Percentiles rank a stretch among this genome's conserved stretches.
Conservation (phyloP, 2,888 invertebrate species). For the Ectemnius lituratus region DNA sequence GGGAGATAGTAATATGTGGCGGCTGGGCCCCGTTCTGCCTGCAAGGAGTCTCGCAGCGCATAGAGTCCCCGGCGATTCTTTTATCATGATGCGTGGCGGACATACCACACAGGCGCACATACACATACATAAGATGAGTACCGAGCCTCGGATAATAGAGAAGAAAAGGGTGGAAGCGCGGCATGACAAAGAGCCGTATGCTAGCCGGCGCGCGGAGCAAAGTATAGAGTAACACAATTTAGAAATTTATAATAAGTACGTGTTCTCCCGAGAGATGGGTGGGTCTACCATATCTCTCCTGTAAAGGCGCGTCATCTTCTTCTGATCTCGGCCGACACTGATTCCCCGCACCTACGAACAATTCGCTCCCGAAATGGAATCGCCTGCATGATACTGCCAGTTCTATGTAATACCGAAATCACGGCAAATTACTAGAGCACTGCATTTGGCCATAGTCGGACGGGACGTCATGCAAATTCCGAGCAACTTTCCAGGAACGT, state of each 20-base stretch:
- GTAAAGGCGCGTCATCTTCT: constrained; percentile 7
- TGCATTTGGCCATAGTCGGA: neutral
- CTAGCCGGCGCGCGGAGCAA: constrained; percentile 30
- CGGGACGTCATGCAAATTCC: neutral
- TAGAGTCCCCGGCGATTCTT: constrained; percentile 18
- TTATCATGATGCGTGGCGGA: constrained; percentile 26
- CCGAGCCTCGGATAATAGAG: constrained; percentile 22
- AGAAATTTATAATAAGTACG: constrained; percentile 9
- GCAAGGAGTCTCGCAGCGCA: constrained; percentile 25
- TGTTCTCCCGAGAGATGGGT: neutral
- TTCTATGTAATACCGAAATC: neutral
- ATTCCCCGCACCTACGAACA: constrained; percentile 18
- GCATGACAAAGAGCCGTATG: constrained; percentile 18
- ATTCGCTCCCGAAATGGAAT: neutral
- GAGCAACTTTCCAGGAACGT: constrained; percentile 2
- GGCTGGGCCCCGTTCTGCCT: constrained; percentile 15
- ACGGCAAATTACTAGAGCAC: neutral
- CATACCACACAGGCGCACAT: neutral
- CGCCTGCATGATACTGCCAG: neutral
- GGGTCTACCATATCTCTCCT: neutral
- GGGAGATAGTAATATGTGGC: constrained; percentile 39
- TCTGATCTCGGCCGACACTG: neutral
- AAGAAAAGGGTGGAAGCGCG: constrained; percentile 8
- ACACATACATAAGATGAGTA: neutral
- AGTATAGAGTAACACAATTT: constrained; percentile 9